Conservation (phyloP, 2,888 invertebrate species). For the Hermaeophaga mercurialis region DNA sequence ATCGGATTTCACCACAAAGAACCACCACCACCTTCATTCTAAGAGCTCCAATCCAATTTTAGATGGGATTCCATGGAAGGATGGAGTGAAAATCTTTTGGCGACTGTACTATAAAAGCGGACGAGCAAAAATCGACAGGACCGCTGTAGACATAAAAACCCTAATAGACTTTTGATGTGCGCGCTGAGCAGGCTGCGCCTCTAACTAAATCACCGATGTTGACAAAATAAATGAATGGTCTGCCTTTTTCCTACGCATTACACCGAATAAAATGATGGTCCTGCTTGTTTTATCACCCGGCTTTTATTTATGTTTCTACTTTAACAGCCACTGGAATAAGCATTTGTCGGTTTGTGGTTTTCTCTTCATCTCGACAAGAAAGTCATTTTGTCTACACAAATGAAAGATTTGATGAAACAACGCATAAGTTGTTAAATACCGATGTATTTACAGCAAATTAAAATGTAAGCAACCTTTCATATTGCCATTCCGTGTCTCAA, state of each 20-base stretch:
- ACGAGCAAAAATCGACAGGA: conserved; percentile 32
- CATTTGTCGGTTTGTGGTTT: conserved; percentile 2
- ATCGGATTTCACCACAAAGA: too few species aligned
- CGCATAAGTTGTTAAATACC: too few species aligned
- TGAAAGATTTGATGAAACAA: too few species aligned
- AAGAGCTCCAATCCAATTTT: too few species aligned
- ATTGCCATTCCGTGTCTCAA: too few species aligned
- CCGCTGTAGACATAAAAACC: conserved; percentile 45
- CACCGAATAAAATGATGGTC: conserved; percentile 42
- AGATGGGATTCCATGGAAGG: too few species aligned
- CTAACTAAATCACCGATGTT: conserved; percentile 46
- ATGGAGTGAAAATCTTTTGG: too few species aligned
- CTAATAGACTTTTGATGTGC: conserved; percentile 48
- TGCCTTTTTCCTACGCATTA: conserved; percentile 39
- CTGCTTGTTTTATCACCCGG: conserved; percentile 45
- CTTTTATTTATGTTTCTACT: conserved; percentile 38
- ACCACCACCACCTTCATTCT: too few species aligned
- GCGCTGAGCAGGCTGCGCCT: conserved; percentile 37
- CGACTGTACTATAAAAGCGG: neutral
- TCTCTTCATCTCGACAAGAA: too few species aligned
- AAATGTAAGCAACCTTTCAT: too few species aligned
- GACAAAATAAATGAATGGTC: conserved; percentile 48
- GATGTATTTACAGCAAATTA: too few species aligned
- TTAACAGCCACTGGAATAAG: neutral
- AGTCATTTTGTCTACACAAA: too few species aligned